Evolutionary conservation across 2,113 vertebrate genomes (phyloP).

Genomic region (Sceloporus undulatus): DNA sequence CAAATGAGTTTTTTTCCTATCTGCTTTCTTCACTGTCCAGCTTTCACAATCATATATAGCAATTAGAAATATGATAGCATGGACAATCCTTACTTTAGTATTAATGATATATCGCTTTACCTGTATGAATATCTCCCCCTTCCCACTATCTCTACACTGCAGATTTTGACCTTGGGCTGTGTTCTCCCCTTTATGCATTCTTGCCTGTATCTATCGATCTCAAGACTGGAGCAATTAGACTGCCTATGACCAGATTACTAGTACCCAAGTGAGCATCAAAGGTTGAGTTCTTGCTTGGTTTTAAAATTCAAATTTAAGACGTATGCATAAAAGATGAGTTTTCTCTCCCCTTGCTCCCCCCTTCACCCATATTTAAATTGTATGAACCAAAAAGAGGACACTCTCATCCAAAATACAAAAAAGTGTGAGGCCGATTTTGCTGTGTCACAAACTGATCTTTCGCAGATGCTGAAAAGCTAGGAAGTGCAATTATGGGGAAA

Average conservation of each 20-base stretch:
- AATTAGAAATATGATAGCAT: too few relatives aligned
- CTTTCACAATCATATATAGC: too few relatives aligned
- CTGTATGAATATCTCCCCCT: neutral
- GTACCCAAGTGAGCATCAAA: conserved; percentile 46
- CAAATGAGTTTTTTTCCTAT: too few relatives aligned
- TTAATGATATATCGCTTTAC: too few relatives aligned
- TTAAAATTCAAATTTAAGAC: conserved; percentile 42
- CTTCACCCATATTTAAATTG: conserved; percentile 42
- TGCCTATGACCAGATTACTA: conserved; percentile 23
- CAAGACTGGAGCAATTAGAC: conserved; percentile 19
- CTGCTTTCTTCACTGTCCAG: too few relatives aligned
- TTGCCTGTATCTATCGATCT: conserved; percentile 16
- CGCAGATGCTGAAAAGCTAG: conserved; percentile 83
- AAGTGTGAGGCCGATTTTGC: conserved; percentile 58
- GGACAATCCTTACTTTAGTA: too few relatives aligned
- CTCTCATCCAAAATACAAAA: conserved; percentile 47
- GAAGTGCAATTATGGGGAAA: conserved; percentile 86
- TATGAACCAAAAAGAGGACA: conserved; percentile 58
- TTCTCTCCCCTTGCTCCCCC: conserved; percentile 42
- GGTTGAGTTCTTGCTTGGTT: conserved; percentile 29
- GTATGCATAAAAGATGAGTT: conserved; percentile 43
- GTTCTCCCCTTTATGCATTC: neutral
- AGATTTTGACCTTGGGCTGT: neutral
- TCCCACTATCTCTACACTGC: neutral
- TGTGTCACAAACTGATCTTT: conserved; percentile 88